Percentiles rank a stretch among this genome's conserved stretches.
phyloP scores from a whole-genome alignment of 2,113 vertebrate species.

The Daboia siamensis region DNA sequence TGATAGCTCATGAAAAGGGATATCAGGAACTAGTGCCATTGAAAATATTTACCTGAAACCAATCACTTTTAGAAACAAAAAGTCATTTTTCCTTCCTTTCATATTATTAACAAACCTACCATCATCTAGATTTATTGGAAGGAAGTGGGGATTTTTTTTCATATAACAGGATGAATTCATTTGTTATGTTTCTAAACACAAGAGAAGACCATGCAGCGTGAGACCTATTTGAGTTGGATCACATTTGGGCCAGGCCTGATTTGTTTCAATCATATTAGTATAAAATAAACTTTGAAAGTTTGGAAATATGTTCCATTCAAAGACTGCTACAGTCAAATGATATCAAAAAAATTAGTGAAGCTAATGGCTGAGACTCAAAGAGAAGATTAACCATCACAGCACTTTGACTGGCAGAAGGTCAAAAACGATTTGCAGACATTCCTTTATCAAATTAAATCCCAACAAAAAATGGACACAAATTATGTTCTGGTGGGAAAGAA shows the following conservation, averaged over 20 bases:
- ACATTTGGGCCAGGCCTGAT: conserved; percentile 41
- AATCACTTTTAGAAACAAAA: conserved; percentile 6
- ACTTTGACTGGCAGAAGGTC: conserved; percentile 56
- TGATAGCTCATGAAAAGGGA: background rate
- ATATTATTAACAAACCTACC: background rate
- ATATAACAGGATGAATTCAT: conserved; percentile 25
- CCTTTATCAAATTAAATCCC: conserved; percentile 44
- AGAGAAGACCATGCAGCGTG: conserved; percentile 4
- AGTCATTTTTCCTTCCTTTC: conserved; percentile 3
- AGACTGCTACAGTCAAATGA: conserved; percentile 46
- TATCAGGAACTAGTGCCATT: background rate
- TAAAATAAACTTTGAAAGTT: conserved; percentile 53
- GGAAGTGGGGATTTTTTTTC: background rate
- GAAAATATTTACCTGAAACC: background rate
- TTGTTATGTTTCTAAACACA: conserved; percentile 43
- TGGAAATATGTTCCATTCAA: conserved; percentile 57
- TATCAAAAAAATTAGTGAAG: conserved; percentile 59
- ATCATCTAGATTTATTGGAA: background rate
- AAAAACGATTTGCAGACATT: conserved; percentile 50
- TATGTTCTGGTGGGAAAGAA: conserved; percentile 32
- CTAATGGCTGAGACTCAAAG: conserved; percentile 57
- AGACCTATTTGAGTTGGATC: conserved; percentile 24
- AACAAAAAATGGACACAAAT: conserved; percentile 54
- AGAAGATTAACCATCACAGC: conserved; percentile 45
- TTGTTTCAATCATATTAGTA: conserved; percentile 42